Evolutionary conservation across 1,140 invertebrate genomes (phyloP).

Genomic region (Rhopalosiphum maidis): DNA sequence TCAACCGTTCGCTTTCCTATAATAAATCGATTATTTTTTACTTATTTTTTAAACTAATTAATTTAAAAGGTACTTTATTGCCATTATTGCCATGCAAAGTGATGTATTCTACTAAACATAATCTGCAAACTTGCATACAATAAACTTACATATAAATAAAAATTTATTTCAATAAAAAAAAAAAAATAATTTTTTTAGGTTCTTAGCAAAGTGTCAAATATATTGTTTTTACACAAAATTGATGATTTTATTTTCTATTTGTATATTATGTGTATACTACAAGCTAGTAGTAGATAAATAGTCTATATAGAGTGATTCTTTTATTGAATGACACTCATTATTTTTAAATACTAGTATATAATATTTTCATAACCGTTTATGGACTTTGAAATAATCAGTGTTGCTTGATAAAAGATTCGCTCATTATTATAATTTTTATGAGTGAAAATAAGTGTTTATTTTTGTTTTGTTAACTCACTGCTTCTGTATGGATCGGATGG

Average conservation of each 20-base stretch:
- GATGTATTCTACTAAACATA: not conserved
- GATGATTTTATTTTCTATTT: too few species aligned
- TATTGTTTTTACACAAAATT: too few species aligned
- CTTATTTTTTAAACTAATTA: not conserved
- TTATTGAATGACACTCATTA: not conserved
- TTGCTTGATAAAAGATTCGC: not conserved
- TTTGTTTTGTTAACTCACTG: conserved; percentile 67
- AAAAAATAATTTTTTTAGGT: not conserved
- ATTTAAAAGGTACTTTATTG: not conserved
- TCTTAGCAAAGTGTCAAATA: too few species aligned
- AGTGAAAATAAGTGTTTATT: not conserved
- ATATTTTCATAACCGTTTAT: not conserved
- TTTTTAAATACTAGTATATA: not conserved
- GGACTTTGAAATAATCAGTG: not conserved
- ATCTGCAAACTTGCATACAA: not conserved
- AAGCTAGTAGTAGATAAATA: too few species aligned
- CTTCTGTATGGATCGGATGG: conserved; percentile 90
- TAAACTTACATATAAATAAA: not conserved
- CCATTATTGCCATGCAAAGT: not conserved
- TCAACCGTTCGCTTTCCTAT: not conserved
- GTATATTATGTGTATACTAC: too few species aligned
- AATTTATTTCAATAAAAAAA: not conserved
- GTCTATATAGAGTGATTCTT: too few species aligned
- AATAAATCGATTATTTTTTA: not conserved
- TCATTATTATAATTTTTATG: not conserved